These are phyloP conservation scores for Florisuga fusca DNA, from an alignment of 2,797 vertebrate genomes.

Conservation along the genomic window DNA sequence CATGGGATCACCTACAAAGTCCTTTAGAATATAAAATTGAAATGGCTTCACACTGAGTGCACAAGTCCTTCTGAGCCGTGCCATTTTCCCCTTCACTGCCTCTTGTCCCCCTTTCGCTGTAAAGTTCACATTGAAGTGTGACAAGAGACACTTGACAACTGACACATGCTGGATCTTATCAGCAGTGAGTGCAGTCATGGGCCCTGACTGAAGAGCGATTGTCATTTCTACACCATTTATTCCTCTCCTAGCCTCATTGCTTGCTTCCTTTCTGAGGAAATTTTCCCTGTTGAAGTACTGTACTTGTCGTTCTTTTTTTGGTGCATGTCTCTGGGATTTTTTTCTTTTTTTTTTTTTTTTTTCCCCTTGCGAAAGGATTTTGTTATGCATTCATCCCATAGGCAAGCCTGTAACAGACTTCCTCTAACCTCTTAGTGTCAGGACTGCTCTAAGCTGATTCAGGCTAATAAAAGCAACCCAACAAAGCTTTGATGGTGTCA, in stretches of 20 bases:
- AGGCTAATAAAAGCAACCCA: conserved; percentile 75
- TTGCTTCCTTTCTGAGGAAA: conserved; percentile 79
- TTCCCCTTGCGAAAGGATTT: conserved; percentile 39
- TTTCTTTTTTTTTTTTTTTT: neutral
- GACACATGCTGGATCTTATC: conserved; percentile 92
- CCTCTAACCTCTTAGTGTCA: conserved; percentile 70
- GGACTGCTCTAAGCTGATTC: conserved; percentile 66
- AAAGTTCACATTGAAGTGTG: conserved; percentile 93
- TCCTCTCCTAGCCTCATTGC: conserved; percentile 82
- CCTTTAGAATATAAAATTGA: conserved; percentile 97
- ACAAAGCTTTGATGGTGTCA: conserved; percentile 76
- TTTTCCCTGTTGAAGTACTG: conserved; percentile 77
- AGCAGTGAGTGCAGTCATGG: conserved; percentile 86
- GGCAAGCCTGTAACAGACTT: conserved; percentile 74
- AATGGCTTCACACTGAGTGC: conserved; percentile 99
- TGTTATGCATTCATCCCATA: conserved; percentile 76
- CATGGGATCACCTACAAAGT: conserved; percentile 98
- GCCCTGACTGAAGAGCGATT: conserved; percentile 89
- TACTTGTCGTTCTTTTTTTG: conserved; percentile 71
- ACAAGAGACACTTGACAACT: conserved; percentile 89
- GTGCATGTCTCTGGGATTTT: neutral
- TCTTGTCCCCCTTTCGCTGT: conserved; percentile 89
- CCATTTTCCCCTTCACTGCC: conserved; percentile 97
- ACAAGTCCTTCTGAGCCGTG: conserved; percentile 95
- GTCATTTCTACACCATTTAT: conserved; percentile 95